Evolutionary conservation across 2,888 invertebrate species (phyloP).

Genomic region (Esperia sulphurella): DNA sequence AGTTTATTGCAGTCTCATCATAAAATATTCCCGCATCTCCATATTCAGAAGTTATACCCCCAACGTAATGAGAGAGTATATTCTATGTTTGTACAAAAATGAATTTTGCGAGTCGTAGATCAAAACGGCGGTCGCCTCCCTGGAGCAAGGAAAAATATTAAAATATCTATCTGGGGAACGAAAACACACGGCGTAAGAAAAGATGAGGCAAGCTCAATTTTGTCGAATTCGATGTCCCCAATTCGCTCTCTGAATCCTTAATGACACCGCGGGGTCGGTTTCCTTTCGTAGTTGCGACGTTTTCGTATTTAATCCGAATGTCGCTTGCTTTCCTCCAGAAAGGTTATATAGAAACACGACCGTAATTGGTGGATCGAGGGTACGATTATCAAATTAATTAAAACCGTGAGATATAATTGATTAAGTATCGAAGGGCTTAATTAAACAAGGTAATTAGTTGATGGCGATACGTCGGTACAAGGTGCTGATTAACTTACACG

Average conservation of each 20-base stretch:
- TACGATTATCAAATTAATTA: slow-evolving; percentile 12
- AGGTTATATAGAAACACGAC: slow-evolving; percentile 35
- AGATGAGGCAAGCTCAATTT: slow-evolving; percentile 71
- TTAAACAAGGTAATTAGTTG: no score
- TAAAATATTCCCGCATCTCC: slow-evolving; percentile 52
- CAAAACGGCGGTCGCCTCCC: slow-evolving; percentile 63
- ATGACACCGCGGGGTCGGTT: slow-evolving; percentile 57
- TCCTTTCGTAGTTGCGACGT: slow-evolving; percentile 43
- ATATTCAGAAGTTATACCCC: slow-evolving; percentile 53
- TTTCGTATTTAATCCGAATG: slow-evolving; percentile 69
- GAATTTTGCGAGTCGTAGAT: slow-evolving; percentile 58
- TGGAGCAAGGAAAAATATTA: slow-evolving; percentile 55
- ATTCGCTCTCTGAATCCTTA: slow-evolving; percentile 74
- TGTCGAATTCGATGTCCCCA: slow-evolving; percentile 72
- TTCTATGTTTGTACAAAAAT: slow-evolving; percentile 48
- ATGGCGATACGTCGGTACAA: no score
- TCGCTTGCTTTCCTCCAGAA: slow-evolving; percentile 24
- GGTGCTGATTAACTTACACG: no score
- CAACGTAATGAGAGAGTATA: slow-evolving; percentile 44
- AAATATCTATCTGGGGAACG: slow-evolving; percentile 58
- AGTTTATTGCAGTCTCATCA: slow-evolving; percentile 40
- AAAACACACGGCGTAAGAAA: slow-evolving; percentile 65
- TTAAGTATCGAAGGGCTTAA: no score
- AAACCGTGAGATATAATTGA: not conserved
- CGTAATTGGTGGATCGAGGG: slow-evolving; percentile 41